These are phyloP conservation scores for Florisuga fusca DNA, from an alignment of 2,797 vertebrate species.

Conservation along the genomic window DNA sequence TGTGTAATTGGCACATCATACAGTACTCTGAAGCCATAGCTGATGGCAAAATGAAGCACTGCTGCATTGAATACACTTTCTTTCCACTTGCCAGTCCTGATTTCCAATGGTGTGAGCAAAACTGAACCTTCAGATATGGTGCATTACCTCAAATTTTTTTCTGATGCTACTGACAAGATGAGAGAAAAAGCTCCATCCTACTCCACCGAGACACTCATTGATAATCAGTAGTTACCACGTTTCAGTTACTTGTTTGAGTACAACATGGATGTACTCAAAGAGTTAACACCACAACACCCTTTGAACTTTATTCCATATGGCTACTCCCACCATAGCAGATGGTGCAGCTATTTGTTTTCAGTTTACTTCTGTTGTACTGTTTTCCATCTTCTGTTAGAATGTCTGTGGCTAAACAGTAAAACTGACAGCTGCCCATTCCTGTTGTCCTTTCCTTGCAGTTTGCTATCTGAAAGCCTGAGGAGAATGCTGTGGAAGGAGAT, in stretches of 20 bases:
- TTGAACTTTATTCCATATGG: constrained; percentile 59
- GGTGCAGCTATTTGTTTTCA: constrained; percentile 29
- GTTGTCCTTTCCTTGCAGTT: constrained; percentile 28
- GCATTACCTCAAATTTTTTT: accelerated
- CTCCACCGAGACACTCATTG: not conserved
- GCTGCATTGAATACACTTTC: not conserved
- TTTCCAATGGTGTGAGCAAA: not conserved
- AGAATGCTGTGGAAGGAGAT: not conserved
- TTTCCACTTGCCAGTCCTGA: no score
- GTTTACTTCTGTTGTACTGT: constrained; percentile 25
- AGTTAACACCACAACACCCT: constrained; percentile 15
- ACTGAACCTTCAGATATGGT: accelerated
- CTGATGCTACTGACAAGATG: accelerated
- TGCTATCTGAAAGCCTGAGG: not conserved
- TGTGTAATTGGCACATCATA: not conserved
- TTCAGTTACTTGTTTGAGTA: not conserved
- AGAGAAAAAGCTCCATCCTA: not conserved
- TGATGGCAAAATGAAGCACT: not conserved
- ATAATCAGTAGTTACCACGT: not conserved
- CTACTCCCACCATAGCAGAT: constrained; percentile 64
- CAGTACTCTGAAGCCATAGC: not conserved
- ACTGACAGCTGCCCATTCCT: constrained; percentile 51
- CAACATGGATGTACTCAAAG: not conserved
- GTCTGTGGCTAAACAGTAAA: constrained; percentile 25
- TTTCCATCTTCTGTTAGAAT: constrained; percentile 33